Conservation (phyloP, 1,140 invertebrate species). For the Frieseomelitta varia region DNA sequence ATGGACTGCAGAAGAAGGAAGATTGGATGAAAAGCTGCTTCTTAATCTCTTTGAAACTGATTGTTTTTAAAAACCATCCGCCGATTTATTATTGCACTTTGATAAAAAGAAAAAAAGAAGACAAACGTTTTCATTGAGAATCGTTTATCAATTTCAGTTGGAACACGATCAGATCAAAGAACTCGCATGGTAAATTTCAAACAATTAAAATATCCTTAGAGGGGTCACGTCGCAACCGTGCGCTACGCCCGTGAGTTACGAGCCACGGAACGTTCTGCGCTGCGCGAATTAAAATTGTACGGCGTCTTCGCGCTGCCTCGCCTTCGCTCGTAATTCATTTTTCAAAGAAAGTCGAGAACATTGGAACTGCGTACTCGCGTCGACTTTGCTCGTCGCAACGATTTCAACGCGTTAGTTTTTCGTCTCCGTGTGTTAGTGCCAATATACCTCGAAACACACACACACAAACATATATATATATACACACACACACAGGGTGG, state of each 20-base stretch:
- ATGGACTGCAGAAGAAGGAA: not conserved
- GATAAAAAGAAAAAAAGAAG: not conserved
- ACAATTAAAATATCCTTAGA: constrained; percentile 70
- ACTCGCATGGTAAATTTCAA: constrained; percentile 58
- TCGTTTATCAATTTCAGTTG: not conserved
- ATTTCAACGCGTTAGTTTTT: not conserved
- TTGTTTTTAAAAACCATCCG: not conserved
- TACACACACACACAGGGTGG: no score
- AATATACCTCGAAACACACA: no score
- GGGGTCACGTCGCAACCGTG: not conserved
- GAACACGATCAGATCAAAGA: constrained; percentile 50
- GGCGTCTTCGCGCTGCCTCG: constrained; percentile 29
- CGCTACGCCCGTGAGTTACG: constrained; percentile 59
- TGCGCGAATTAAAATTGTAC: constrained; percentile 63
- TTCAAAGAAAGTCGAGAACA: constrained; percentile 60
- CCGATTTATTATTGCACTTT: no score
- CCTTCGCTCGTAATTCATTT: constrained; percentile 66
- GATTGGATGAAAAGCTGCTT: not conserved
- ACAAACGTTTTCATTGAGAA: not conserved
- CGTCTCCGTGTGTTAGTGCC: not conserved
- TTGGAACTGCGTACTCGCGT: not conserved
- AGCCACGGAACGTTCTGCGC: constrained; percentile 20
- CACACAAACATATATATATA: no score
- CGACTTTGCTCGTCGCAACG: constrained; percentile 25
- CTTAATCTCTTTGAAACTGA: not conserved